Base-by-base conservation (phyloP, 2,797 vertebrate genomes). In the Xiphophorus birchmanni region DNA sequence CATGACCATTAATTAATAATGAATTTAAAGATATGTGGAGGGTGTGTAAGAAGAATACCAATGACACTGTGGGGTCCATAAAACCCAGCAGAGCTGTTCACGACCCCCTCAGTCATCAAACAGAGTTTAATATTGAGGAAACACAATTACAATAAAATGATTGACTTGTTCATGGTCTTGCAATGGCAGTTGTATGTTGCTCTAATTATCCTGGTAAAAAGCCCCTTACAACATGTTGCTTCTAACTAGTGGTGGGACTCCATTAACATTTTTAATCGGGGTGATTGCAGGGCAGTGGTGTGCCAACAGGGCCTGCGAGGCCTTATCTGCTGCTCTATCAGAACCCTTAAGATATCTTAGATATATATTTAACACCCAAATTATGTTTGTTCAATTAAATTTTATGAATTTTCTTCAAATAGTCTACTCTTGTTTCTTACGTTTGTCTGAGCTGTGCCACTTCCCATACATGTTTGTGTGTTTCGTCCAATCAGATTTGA, bases 1-100 rank as follows among this genome's bases (percentile, higher is more conserved):
- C 86, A 89, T n/a, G 44, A 52, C 65, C 82, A 89, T 91, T 90
- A 92, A 92, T 93, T 92, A 92, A 89, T 80, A 88, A 87, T 88
- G 82, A 86, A 87, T 86, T 86, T 88, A 76, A 90, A 82, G 86
- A 89, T 90, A 85, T 89, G 83, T 88, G 80, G 56, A 81, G 78
- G 76, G 80, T 81, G 83, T 91, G 88, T 92, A 81, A 74, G 72
- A 81, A 80, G 89, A 87, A 91, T 90, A 90, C 81, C 80, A 91
- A 93, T 91, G 85, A 87, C 60, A 84, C 77, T 84, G 37, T 75
- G 74, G 73, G 88, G 84, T 82, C 76, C 73, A 92, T 81, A 44
- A 90, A 91, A 85, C 76, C 76, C 26, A 2, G 76, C 58, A 65
- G 83, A 40, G 58, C 44, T 75, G 58, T 80, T 85, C 50, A 86